Evolutionary conservation across 2,888 invertebrate genomes (phyloP).

Genomic region (Dexiosoma caninum): DNA sequence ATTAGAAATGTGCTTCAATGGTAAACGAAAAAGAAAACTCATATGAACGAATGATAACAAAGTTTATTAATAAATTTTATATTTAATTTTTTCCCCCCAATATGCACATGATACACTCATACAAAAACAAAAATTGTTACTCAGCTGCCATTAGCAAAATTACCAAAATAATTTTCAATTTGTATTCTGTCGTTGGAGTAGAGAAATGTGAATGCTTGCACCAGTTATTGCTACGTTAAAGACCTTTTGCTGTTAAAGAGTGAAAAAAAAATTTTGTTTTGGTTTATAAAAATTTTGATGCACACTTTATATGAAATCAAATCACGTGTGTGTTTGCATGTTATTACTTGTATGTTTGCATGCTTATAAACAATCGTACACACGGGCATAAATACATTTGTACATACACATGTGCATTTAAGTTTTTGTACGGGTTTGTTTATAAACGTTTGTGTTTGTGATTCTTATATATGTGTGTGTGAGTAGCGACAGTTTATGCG

Average conservation of each 20-base stretch:
- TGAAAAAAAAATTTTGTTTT: neutral
- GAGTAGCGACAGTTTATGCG: slow-evolving; percentile 12
- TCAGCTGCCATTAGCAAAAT: slow-evolving; percentile 32
- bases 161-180: slow-evolving; percentile 23
- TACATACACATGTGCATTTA: neutral
- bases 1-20: no score
- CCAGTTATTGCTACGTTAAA: slow-evolving; percentile 4
- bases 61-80: neutral
- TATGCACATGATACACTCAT: neutral
- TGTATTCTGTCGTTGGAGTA: neutral
- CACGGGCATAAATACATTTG: no score
- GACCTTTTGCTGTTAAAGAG: neutral
- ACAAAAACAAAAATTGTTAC: slow-evolving; percentile 18
- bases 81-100: neutral
- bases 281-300: neutral
- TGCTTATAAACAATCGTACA: neutral
- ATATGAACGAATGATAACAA: no score
- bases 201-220: slow-evolving; percentile 9
- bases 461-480: neutral
- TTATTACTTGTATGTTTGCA: neutral
- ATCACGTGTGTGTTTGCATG: neutral
- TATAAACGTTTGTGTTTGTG: neutral
- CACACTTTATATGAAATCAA: neutral
- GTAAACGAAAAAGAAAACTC: neutral
- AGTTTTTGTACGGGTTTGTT: neutral